Percentiles rank a stretch among this genome's conserved stretches.
Evolutionary conservation across 2,888 invertebrate genomes (phyloP).

Genomic region (Agonum fuliginosum): DNA sequence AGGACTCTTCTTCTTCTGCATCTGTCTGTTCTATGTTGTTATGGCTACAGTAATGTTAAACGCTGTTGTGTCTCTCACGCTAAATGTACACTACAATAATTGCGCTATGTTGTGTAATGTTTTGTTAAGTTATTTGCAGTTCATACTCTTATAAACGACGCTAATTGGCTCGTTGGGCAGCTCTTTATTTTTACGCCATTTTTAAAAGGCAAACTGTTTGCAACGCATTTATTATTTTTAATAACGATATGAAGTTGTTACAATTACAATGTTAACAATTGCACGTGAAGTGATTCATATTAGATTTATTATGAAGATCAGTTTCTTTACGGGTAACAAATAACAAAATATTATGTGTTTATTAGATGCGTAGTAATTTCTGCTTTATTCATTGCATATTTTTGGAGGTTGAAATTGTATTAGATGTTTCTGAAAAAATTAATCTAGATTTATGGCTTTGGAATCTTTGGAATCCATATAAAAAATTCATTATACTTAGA

Average conservation of each 20-base stretch:
- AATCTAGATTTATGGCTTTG: too few species aligned
- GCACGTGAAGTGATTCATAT: neutral
- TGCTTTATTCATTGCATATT: too few species aligned
- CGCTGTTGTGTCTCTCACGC: constrained; percentile 12
- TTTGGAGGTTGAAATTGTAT: too few species aligned
- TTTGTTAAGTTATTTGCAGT: constrained; percentile 23
- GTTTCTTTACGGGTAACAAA: too few species aligned
- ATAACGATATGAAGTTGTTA: too few species aligned
- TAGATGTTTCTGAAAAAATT: too few species aligned
- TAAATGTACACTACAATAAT: constrained; percentile 36
- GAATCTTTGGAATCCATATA: too few species aligned
- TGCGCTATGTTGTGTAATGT: constrained; percentile 1
- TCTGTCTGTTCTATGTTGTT: neutral
- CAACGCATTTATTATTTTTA: neutral
- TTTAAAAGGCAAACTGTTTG: constrained; percentile 3
- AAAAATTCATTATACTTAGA: too few species aligned
- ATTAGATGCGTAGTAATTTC: too few species aligned
- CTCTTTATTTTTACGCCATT: constrained; percentile 4
- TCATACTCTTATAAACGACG: constrained; percentile 38
- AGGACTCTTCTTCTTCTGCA: constrained; percentile 5
- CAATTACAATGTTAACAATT: neutral
- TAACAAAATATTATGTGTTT: too few species aligned
- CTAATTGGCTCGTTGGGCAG: constrained; percentile 32
- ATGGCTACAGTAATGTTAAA: neutral
- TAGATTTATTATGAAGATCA: constrained; percentile 6